Conservation (phyloP, 2,888 invertebrate species). For the Zaprionus obscuricornis region DNA sequence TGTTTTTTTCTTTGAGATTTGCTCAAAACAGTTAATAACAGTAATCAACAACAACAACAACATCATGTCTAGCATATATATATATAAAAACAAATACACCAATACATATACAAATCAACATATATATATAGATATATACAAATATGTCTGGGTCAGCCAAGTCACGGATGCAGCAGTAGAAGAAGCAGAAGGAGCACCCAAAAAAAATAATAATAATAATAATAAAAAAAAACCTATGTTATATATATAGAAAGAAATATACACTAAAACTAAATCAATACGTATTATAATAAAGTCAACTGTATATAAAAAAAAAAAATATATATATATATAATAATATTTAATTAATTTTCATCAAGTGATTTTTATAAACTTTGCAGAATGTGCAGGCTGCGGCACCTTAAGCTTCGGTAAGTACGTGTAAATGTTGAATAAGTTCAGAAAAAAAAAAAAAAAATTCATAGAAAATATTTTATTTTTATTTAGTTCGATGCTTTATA, state of each 20-base stretch:
- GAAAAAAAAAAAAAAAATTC: too few relatives aligned
- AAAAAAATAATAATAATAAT: slow-evolving; percentile 54
- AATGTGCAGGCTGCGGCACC: too few relatives aligned
- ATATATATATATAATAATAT: background rate
- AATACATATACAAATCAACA: slow-evolving; percentile 12
- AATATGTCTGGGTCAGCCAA: slow-evolving; percentile 36
- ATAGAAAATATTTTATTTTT: too few relatives aligned
- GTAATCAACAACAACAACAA: too few relatives aligned
- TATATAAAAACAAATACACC: slow-evolving; percentile 10
- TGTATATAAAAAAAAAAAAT: slow-evolving; percentile 58
- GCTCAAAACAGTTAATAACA: slow-evolving; percentile 79
- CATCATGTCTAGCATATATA: slow-evolving; percentile 48
- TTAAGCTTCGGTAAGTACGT: too few relatives aligned
- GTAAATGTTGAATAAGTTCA: too few relatives aligned
- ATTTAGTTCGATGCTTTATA: too few relatives aligned
- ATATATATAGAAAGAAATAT: slow-evolving; percentile 30
- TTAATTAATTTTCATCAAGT: too few relatives aligned
- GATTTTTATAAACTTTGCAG: too few relatives aligned
- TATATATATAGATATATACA: slow-evolving; percentile 29
- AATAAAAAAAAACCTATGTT: slow-evolving; percentile 32
- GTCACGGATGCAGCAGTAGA: too few relatives aligned
- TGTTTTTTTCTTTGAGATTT: slow-evolving; percentile 73
- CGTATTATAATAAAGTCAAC: slow-evolving; percentile 70
- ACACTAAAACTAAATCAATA: slow-evolving; percentile 47
- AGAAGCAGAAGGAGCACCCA: slow-evolving; percentile 23